Percentiles rank a stretch among this genome's conserved stretches.
Conservation (phyloP, 1,140 invertebrate genomes). For the Aphidius gifuensis region DNA sequence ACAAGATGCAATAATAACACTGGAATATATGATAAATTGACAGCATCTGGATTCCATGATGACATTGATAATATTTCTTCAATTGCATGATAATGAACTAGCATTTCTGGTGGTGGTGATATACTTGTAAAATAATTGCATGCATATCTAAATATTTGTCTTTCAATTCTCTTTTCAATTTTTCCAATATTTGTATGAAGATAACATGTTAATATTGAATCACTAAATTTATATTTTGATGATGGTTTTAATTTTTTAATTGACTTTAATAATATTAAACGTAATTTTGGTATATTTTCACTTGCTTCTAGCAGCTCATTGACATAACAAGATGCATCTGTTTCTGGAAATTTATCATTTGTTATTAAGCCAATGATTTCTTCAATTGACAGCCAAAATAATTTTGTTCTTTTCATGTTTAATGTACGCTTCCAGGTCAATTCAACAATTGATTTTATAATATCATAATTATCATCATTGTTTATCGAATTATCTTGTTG, state of each 20-base stretch:
- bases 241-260: background rate
- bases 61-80: conserved; percentile 23
- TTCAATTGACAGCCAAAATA: conserved; percentile 34
- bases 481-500: background rate
- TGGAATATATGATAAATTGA: background rate
- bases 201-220: conserved; percentile 6
- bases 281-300: conserved; percentile 1
- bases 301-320: background rate
- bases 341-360: conserved; percentile 29
- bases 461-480: background rate
- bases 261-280: background rate
- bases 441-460: conserved; percentile 29
- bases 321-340: background rate
- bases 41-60: background rate
- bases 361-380: conserved; percentile 30
- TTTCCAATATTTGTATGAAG: conserved; percentile 12
- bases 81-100: conserved; percentile 26
- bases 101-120: background rate
- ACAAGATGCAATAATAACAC: conserved; percentile 20
- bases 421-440: conserved; percentile 37
- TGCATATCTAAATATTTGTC: conserved; percentile 1
- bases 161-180: conserved; percentile 14
- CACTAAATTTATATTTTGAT: background rate
- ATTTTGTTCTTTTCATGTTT: conserved; percentile 34
- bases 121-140: background rate